A percentile compares a stretch with the other conserved stretches of the same genome.
phyloP scores from a whole-genome alignment of 1,140 invertebrate genomes.

The Danaus plexippus region DNA sequence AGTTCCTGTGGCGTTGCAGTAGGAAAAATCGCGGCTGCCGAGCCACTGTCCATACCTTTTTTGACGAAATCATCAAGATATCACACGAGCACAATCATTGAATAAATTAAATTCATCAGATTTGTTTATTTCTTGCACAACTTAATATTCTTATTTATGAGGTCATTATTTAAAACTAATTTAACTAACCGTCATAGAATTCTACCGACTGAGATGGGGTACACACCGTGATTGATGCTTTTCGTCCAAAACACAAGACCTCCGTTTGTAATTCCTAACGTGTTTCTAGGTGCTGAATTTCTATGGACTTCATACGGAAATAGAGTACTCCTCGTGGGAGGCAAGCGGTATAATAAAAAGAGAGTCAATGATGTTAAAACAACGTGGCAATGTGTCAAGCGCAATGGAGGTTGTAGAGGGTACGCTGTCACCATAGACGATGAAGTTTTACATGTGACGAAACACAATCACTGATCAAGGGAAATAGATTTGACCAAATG shows the following conservation, averaged over 20 bases:
- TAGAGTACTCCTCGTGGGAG: constrained; percentile 10
- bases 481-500: background rate
- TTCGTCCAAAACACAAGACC: too few species aligned
- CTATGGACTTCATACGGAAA: constrained; percentile 9
- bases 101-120: background rate
- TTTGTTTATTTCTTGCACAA: too few species aligned
- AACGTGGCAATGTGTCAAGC: constrained; percentile 26
- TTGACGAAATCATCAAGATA: constrained; percentile 19
- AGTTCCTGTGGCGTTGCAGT: too few species aligned
- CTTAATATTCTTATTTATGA: too few species aligned
- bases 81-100: constrained; percentile 26
- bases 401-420: constrained; percentile 28
- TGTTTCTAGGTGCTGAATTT: background rate
- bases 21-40: constrained; percentile 13
- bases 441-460: constrained; percentile 14
- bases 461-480: constrained; percentile 25
- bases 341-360: constrained; percentile 16
- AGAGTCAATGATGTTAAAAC: constrained; percentile 11
- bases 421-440: constrained; percentile 20
- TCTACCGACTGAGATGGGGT: too few species aligned
- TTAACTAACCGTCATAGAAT: too few species aligned
- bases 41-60: constrained; percentile 21
- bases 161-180: too few species aligned
- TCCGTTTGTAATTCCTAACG: too few species aligned
- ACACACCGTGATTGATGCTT: too few species aligned